Evolutionary conservation across 2,888 invertebrate genomes (phyloP).

Genomic region (Sturmia bella): DNA sequence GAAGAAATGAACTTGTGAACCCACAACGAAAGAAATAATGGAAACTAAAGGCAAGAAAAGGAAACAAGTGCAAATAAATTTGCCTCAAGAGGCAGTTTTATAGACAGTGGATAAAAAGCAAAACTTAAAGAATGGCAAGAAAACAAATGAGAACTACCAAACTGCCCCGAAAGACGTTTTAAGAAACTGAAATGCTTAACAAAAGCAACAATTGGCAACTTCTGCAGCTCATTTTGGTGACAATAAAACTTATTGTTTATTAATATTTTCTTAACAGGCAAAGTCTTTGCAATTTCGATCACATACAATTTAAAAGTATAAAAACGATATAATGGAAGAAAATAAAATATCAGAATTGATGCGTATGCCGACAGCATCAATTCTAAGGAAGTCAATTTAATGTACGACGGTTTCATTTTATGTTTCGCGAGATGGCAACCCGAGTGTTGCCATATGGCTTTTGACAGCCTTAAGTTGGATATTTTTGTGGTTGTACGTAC

Average conservation of each 20-base stretch:
- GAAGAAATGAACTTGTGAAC: constrained; percentile 48
- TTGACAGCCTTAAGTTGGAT: too few species aligned
- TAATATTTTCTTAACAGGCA: constrained; percentile 16
- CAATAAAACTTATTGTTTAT: constrained; percentile 57
- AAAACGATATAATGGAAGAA: not conserved
- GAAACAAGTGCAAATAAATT: not conserved
- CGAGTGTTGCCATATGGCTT: too few species aligned
- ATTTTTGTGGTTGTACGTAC: too few species aligned
- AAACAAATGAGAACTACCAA: constrained; percentile 10
- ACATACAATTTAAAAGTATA: not conserved
- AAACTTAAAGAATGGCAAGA: constrained; percentile 12
- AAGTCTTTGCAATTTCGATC: not conserved
- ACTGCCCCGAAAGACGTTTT: constrained; percentile 12
- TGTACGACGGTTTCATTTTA: too few species aligned
- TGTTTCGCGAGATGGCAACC: too few species aligned
- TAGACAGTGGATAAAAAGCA: not conserved
- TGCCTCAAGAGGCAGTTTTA: constrained; percentile 16
- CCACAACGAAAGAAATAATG: constrained; percentile 71
- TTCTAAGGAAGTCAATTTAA: too few species aligned
- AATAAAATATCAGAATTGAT: not conserved
- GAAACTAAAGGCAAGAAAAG: not conserved
- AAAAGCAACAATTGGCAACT: constrained; percentile 31
- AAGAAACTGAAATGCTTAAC: constrained; percentile 22
- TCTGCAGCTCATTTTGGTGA: constrained; percentile 18
- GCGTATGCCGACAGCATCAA: too few species aligned